Conservation (phyloP, 2,888 invertebrate species). For the Pseudoips prasinana region DNA sequence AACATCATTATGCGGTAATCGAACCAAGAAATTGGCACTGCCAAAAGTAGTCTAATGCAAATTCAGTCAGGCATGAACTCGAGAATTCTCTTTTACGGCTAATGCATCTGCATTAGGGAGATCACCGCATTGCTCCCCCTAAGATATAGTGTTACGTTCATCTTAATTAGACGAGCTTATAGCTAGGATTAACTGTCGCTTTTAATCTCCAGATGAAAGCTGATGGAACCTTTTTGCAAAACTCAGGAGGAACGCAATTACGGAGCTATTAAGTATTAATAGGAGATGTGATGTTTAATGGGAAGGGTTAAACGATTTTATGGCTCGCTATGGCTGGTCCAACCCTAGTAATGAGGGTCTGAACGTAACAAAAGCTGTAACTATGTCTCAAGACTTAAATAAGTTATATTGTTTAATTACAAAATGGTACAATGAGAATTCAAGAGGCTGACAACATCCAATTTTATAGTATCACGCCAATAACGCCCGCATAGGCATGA, state of each 20-base stretch:
- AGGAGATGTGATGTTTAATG: slow-evolving; percentile 40
- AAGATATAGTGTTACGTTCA: slow-evolving; percentile 27
- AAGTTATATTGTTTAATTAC: slow-evolving; percentile 24
- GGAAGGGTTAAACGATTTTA: slow-evolving; percentile 47
- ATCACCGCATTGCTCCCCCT: slow-evolving; percentile 27
- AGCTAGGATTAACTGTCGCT: slow-evolving; percentile 44
- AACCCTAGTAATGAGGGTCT: slow-evolving; percentile 26
- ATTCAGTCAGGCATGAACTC: slow-evolving; percentile 24
- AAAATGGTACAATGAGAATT: slow-evolving; percentile 7
- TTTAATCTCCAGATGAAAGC: slow-evolving; percentile 47
- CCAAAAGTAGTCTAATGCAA: slow-evolving; percentile 29
- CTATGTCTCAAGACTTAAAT: slow-evolving; percentile 5
- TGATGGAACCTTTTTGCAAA: slow-evolving; percentile 35
- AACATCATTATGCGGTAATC: slow-evolving; percentile 39
- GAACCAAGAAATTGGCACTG: slow-evolving; percentile 32
- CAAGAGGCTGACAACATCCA: too few relatives aligned
- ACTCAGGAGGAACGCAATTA: slow-evolving; percentile 48
- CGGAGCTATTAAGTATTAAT: slow-evolving; percentile 56
- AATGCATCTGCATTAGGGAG: slow-evolving; percentile 51
- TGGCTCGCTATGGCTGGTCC: slow-evolving; percentile 38
- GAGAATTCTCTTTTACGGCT: slow-evolving; percentile 48
- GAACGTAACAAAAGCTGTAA: slow-evolving; percentile 9
- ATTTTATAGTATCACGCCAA: too few relatives aligned
- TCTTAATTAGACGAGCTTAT: slow-evolving; percentile 45
- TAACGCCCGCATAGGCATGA: too few relatives aligned